Evolutionary conservation across 2,888 invertebrate species (phyloP).

Genomic region (Limnephilus lunatus): DNA sequence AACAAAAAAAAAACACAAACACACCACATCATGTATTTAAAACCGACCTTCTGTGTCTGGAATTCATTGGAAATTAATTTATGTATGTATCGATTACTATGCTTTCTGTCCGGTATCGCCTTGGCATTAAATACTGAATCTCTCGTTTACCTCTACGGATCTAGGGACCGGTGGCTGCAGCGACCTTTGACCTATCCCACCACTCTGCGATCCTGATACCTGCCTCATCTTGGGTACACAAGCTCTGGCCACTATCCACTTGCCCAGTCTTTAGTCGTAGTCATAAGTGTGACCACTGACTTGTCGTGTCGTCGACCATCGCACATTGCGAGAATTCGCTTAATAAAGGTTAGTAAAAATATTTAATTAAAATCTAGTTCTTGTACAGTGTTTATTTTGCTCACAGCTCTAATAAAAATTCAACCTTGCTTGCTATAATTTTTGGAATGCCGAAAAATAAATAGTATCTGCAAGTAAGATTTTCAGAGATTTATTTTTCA

Average conservation of each 20-base stretch:
- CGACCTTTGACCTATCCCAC: slow-evolving; percentile 41
- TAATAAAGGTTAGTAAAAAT: background rate
- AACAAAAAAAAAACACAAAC: background rate
- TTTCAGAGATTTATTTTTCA: background rate
- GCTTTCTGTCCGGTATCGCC: slow-evolving; percentile 35
- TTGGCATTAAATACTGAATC: slow-evolving; percentile 48
- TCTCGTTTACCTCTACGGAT: slow-evolving; percentile 21
- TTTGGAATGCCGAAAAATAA: background rate
- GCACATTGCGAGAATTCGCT: background rate
- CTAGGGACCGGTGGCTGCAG: slow-evolving; percentile 21
- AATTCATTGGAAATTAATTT: slow-evolving; percentile 5
- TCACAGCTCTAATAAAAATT: background rate
- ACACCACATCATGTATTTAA: background rate
- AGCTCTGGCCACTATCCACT: background rate
- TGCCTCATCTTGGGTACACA: background rate
- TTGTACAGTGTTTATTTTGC: background rate
- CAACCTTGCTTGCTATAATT: background rate
- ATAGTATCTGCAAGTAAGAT: background rate
- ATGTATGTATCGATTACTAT: slow-evolving; percentile 41
- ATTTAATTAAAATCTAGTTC: background rate
- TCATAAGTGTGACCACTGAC: background rate
- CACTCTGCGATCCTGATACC: background rate
- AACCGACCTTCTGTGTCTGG: slow-evolving; percentile 21
- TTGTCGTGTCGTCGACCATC: background rate
- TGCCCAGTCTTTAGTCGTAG: background rate